Base-by-base conservation (phyloP, 2,888 invertebrate species). In the Drosophila longiperda region DNA sequence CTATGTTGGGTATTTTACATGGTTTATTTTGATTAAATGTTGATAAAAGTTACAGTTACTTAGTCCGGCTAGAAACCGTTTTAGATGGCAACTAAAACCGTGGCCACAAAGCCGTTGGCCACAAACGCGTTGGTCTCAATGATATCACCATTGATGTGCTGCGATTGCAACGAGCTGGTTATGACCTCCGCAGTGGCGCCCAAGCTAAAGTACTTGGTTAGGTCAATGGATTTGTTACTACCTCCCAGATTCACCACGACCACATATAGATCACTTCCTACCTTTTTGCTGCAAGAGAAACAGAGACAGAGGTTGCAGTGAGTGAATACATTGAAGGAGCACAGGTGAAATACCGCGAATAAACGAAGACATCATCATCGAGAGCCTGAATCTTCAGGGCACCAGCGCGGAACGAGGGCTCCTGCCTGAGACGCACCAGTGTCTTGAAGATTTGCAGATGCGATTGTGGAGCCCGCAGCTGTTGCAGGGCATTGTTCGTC, bases 391-490 rank as follows among this genome's bases (percentile, higher is more conserved):
- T 92, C 1, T 82, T 58, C 1, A 92, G 80, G 6, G 77, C 85
- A 3, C 90, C 91, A 63, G 87, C 78, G 26, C 85, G 87, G 66
- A 93, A 82, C 0, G 93, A 91, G 1, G 93, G 91, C 36, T 94
- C 93, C 67, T 94, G 93, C 20, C 96, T 94, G 2, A 96, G 91
- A 15, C 91, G 79, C 0, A 94, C 91, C 38, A 96, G 89, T 1
- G 93, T 91, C 82, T 95, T 94, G 88, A 96, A 96, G 3, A 96
- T 93, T 62, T 95, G 95, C 66, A 95, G 94, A 85, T 96, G 95
- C 23, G 95, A 96, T n/a, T 93, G 93, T 0, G 93, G 92, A 0
- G 89, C 91, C 0, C 82, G 82, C n/a, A 90, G 91, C 90, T 96
- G 95, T 7, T 91, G 91, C 68, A 94, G 93, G 1, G 96, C 94